Conservation (phyloP, 2,113 vertebrate species). For the Seriola rivoliana region DNA sequence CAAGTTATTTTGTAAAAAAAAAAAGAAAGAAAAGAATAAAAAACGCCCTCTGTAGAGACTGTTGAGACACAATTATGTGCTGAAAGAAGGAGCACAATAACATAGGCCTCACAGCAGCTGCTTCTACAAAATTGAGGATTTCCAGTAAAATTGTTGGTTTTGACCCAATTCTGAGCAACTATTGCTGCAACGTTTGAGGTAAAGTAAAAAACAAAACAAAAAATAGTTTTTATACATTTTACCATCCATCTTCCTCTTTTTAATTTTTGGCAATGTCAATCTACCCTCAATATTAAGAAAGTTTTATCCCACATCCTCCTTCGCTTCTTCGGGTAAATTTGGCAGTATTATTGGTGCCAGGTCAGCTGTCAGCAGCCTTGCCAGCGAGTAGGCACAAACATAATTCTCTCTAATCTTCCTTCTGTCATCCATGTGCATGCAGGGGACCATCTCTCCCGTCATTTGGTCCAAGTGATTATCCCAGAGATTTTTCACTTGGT, state of each 20-base stretch:
- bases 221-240: not conserved
- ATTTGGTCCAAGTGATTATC: slow-evolving; percentile 83
- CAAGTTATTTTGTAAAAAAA: slow-evolving; percentile 48
- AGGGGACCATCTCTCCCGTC: slow-evolving; percentile 72
- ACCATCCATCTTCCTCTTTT: slow-evolving; percentile 8
- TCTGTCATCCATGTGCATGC: slow-evolving; percentile 80
- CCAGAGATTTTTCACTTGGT: slow-evolving; percentile 81
- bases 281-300: slow-evolving; percentile 47
- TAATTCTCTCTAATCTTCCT: slow-evolving; percentile 83
- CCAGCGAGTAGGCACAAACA: slow-evolving; percentile 79
- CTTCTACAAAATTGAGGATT: slow-evolving; percentile 51
- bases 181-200: slow-evolving; percentile 28
- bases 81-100: slow-evolving; percentile 56
- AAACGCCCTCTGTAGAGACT: slow-evolving; percentile 37
- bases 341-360: slow-evolving; percentile 70
- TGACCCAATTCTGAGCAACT: slow-evolving; percentile 44
- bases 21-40: not conserved
- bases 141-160: slow-evolving; percentile 36
- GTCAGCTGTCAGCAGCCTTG: slow-evolving; percentile 75
- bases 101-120: slow-evolving; percentile 41
- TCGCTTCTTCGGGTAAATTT: slow-evolving; percentile 56
- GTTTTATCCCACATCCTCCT: slow-evolving; percentile 50
- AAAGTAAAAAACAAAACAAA: slow-evolving; percentile 22
- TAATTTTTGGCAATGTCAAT: slow-evolving; percentile 11
- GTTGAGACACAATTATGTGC: slow-evolving; percentile 60